Conservation (phyloP, 2,113 vertebrate species). For the Caranx ignobilis region DNA sequence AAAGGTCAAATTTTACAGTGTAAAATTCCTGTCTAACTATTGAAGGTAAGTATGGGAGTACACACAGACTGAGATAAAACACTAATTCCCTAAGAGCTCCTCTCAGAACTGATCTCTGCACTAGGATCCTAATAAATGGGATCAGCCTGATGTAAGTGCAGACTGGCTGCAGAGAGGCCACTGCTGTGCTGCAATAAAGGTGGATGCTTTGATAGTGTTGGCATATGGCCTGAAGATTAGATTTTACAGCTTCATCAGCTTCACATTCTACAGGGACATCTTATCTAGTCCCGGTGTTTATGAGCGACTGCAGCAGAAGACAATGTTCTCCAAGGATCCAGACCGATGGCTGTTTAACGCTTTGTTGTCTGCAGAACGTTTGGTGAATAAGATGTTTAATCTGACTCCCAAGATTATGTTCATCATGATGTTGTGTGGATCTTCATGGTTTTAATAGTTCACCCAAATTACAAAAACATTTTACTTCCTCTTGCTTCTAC, state of each 20-base stretch:
- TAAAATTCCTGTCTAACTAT: conserved; percentile 23
- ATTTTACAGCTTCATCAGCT: conserved; percentile 63
- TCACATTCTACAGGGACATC: conserved; percentile 49
- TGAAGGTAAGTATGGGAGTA: conserved; percentile 21
- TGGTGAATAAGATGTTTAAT: neutral
- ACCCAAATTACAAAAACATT: too few species aligned
- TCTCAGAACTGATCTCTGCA: conserved; percentile 44
- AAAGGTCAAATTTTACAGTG: conserved; percentile 6
- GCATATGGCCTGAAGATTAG: conserved; percentile 46
- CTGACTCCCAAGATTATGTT: neutral
- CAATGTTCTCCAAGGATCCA: conserved; percentile 23
- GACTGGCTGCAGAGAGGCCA: conserved; percentile 23
- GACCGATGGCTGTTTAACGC: neutral
- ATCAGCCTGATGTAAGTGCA: conserved; percentile 12
- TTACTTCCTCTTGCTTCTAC: too few species aligned
- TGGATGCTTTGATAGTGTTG: conserved; percentile 60
- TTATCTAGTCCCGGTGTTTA: conserved; percentile 60
- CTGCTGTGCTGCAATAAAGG: conserved; percentile 11
- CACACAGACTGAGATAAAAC: conserved; percentile 43
- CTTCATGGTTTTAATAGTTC: too few species aligned
- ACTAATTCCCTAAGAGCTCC: conserved; percentile 26
- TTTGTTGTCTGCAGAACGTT: conserved; percentile 16
- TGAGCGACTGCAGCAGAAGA: conserved; percentile 51
- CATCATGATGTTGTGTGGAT: neutral
- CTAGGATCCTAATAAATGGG: conserved; percentile 26